Evolutionary conservation across 2,797 vertebrate species (phyloP).

Genomic region (Tragopan temminckii): DNA sequence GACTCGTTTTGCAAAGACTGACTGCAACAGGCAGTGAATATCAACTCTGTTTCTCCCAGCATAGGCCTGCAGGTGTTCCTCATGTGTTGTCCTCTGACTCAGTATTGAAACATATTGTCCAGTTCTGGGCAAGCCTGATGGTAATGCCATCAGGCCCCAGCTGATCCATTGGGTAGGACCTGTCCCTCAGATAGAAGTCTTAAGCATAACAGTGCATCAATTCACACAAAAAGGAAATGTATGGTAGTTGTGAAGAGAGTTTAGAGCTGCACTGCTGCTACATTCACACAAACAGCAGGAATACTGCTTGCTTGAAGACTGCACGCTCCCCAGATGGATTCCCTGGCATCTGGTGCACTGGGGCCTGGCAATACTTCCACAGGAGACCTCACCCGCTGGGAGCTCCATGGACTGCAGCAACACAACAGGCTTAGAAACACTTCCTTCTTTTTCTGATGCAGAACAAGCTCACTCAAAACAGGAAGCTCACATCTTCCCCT

Average conservation of each 20-base stretch:
- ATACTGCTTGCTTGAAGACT: background rate
- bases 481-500: background rate
- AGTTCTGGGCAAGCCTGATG: background rate
- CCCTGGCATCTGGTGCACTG: background rate
- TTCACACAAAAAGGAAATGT: background rate
- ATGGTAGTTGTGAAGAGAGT: background rate
- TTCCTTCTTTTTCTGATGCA: background rate
- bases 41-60: background rate
- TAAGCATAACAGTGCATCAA: background rate
- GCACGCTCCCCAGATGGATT: background rate
- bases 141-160: background rate
- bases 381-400: background rate
- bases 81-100: background rate
- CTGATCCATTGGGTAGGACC: background rate
- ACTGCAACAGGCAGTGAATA: background rate
- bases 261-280: background rate
- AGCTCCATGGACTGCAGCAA: background rate
- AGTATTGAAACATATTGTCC: background rate
- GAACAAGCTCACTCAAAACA: background rate
- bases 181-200: background rate
- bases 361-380: background rate
- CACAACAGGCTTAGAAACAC: background rate
- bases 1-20: background rate
- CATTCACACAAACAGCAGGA: background rate
- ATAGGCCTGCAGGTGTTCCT: background rate